Percentiles rank a stretch among this genome's conserved stretches.
These are phyloP conservation scores for Nasalis larvatus DNA, from an alignment of 2,113 vertebrate species.

Conservation along the genomic window DNA sequence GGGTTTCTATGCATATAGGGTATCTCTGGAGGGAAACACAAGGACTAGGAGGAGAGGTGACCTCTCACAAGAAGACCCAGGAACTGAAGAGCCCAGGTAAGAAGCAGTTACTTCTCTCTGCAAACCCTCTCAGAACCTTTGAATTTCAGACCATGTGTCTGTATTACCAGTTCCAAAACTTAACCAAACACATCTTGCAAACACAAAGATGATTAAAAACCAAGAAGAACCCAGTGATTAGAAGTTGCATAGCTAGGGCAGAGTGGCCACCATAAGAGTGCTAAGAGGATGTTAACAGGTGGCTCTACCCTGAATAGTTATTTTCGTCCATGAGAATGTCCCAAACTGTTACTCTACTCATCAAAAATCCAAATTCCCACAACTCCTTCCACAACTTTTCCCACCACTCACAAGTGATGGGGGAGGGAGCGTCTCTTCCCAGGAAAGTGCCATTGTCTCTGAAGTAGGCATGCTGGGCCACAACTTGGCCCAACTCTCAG, in stretches of 20 bases:
- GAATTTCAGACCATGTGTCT: neutral
- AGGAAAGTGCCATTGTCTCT: neutral
- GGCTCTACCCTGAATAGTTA: neutral
- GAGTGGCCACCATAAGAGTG: accelerated
- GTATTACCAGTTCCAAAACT: neutral
- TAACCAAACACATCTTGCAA: neutral
- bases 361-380: neutral
- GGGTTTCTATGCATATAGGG: accelerated
- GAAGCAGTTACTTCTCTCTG: neutral
- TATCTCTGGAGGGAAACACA: neutral
- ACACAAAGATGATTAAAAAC: neutral
- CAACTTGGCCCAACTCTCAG: neutral
- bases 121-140: neutral
- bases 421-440: neutral
- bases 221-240: neutral
- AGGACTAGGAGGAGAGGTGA: neutral
- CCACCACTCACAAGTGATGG: neutral
- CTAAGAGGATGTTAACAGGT: neutral
- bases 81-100: neutral
- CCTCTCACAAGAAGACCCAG: neutral
- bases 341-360: neutral
- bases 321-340: neutral
- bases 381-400: neutral
- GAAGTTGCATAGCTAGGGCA: neutral
- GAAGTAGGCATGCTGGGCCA: accelerated